A percentile compares a stretch with the other conserved stretches of the same genome.
phyloP scores from a whole-genome alignment of 2,888 invertebrate species.

The Cosmia trapezina region DNA sequence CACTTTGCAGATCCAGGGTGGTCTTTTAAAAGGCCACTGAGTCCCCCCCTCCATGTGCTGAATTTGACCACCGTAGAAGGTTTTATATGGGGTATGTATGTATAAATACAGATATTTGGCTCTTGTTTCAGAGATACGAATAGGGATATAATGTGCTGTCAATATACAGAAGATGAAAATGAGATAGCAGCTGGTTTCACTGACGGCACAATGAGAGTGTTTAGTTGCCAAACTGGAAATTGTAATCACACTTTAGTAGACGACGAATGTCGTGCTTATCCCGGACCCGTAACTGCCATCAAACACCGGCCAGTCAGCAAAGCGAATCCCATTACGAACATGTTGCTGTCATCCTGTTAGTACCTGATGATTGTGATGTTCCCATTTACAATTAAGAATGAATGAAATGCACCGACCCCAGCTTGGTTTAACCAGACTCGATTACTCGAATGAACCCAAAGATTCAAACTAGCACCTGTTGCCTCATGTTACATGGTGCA shows the following conservation, averaged over 20 bases:
- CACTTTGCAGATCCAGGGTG: neutral
- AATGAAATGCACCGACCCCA: no score
- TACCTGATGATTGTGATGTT: slow-evolving; percentile 52
- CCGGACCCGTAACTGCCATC: slow-evolving; percentile 91
- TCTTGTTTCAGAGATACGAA: slow-evolving; percentile 84
- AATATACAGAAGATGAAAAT: slow-evolving; percentile 91
- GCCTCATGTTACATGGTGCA: no score
- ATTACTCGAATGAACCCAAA: no score
- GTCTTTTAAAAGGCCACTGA: neutral
- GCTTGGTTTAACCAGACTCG: no score
- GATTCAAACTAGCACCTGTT: no score
- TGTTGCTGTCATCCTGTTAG: slow-evolving; percentile 91
- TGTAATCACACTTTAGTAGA: slow-evolving; percentile 88
- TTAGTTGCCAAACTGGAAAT: slow-evolving; percentile 86
- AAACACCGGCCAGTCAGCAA: slow-evolving; percentile 91
- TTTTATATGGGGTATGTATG: neutral
- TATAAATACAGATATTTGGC: neutral
- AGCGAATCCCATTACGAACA: slow-evolving; percentile 91
- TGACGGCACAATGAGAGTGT: slow-evolving; percentile 91
- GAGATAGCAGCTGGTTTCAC: slow-evolving; percentile 91
- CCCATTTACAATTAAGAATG: neutral
- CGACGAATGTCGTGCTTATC: slow-evolving; percentile 88
- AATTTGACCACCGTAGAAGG: neutral
- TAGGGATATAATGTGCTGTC: slow-evolving; percentile 90
- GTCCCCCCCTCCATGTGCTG: no score